Base-by-base conservation (phyloP, 2,888 invertebrate genomes). In the Dexiosoma caninum region DNA sequence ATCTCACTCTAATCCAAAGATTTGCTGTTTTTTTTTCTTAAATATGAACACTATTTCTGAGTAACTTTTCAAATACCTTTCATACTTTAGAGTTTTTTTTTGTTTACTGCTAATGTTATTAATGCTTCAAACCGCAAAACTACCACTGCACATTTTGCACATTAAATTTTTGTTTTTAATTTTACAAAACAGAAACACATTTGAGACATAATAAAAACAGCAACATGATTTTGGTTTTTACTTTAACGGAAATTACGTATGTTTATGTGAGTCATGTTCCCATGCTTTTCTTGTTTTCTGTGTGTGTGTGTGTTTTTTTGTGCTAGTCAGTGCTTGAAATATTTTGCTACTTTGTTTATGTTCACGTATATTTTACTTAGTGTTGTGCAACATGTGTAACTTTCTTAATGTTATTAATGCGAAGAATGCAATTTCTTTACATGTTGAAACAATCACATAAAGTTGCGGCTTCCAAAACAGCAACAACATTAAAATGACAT, bases 161-260 rank as follows among this genome's bases (percentile, higher is more conserved):
- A 30, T 53, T 30, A 21, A 14, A 12, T n/a, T 30, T 53, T n/a
- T 51, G 1, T 1, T 0, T 27, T 27, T 27, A 6, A 27, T 27
- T 27, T 27, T 6, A 5, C 6, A 30, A 42, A 42, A 30, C 0
- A 40, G 9, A 1, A 59, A 23, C 3, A 9, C 5, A 21, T 19
- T 16, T 9, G n/a, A 21, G 30, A 60, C 10, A 30, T 30, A 46
- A 71, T 14, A 5, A 57, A 55, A 57, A 49, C 42, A n/a, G n/a
- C n/a, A 64, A 53, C 74, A 74, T 74, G 74, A 55, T 55, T 74
- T 74, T 57, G 64, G 55, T 74, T 64, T 74, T 37, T 49, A 57
- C 44, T 16, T 10, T 12, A 27, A 27, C 27, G 27, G 6, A 6
- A 5, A 42, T 2, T 9, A 42, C 14, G 37, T 37, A n/a, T 6